Conservation (phyloP, 2,888 invertebrate genomes). For the Rambutsinella grinnellia region DNA sequence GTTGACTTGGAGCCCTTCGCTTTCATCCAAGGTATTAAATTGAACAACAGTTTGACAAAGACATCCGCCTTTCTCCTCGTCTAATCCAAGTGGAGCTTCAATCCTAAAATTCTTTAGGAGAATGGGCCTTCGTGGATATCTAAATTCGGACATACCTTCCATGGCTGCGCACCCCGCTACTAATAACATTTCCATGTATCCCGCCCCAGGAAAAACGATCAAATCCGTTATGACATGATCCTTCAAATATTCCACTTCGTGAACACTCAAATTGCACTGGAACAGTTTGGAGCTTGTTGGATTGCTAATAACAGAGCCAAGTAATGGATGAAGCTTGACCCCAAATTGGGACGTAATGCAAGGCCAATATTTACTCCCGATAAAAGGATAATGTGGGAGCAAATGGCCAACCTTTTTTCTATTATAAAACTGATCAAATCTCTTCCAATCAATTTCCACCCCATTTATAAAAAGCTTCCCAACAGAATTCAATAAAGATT, state of each 20-base stretch:
- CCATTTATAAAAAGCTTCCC: conserved; percentile 44
- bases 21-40: neutral
- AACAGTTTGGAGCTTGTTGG: conserved; percentile 36
- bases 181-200: conserved; percentile 36
- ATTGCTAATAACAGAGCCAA: conserved; percentile 38
- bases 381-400: conserved; percentile 51
- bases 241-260: conserved; percentile 23
- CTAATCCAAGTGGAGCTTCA: conserved; percentile 35
- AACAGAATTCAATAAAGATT: conserved; percentile 20
- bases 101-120: conserved; percentile 42
- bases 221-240: conserved; percentile 43
- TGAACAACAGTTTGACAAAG: conserved; percentile 42
- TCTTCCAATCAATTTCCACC: conserved; percentile 43
- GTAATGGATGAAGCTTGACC: conserved; percentile 40
- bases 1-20: conserved; percentile 23
- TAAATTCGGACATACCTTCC: conserved; percentile 21
- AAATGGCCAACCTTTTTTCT: conserved; percentile 28
- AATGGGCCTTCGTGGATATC: conserved; percentile 25
- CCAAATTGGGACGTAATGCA: neutral
- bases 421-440: conserved; percentile 35
- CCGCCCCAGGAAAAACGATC: conserved; percentile 49
- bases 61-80: conserved; percentile 11
- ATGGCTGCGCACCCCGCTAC: conserved; percentile 40
- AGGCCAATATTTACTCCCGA: conserved; percentile 45
- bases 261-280: conserved; percentile 13